A percentile compares a stretch with the other conserved stretches of the same genome.
These are phyloP conservation scores for Selene dorsalis DNA, from an alignment of 2,797 vertebrate species.

Conservation along the genomic window DNA sequence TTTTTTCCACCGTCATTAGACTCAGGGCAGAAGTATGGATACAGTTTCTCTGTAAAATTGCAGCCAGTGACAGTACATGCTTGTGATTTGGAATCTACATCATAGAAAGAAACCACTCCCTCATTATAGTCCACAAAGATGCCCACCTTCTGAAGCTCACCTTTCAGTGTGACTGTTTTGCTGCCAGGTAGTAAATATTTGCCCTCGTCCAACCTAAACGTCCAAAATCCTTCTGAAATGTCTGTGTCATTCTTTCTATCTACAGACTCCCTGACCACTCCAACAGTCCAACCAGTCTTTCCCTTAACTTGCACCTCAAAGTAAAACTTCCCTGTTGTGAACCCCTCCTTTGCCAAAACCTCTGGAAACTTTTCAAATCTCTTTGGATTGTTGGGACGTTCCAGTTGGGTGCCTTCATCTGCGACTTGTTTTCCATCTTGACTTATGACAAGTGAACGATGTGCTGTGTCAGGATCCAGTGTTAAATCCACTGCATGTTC, in stretches of 20 bases:
- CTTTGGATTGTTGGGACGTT: slow-evolving; percentile 17
- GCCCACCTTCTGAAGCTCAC: slow-evolving; percentile 25
- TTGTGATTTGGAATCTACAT: slow-evolving; percentile 36
- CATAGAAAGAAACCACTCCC: slow-evolving; percentile 42
- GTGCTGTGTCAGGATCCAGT: slow-evolving; percentile 45
- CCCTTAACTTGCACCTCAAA: slow-evolving; percentile 55
- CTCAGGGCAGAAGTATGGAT: slow-evolving; percentile 11
- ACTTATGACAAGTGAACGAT: slow-evolving; percentile 29
- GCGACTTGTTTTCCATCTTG: slow-evolving; percentile 45
- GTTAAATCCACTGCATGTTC: slow-evolving; percentile 50
- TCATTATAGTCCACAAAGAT: slow-evolving; percentile 34
- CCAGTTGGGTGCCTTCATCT: fast-evolving
- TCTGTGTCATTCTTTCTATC: fast-evolving
- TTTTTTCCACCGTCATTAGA: not conserved
- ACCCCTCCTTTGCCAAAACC: slow-evolving; percentile 45
- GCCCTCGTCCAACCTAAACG: not conserved
- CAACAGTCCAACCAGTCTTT: not conserved
- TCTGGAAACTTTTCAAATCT: not conserved
- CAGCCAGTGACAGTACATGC: slow-evolving; percentile 16
- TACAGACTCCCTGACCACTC: slow-evolving; percentile 44
- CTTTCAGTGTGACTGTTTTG: fast-evolving
- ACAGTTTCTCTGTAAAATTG: slow-evolving; percentile 30
- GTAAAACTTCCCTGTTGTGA: slow-evolving; percentile 51
- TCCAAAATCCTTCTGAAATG: slow-evolving; percentile 3
- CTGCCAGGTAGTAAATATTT: fast-evolving